Conservation (phyloP, 2,888 invertebrate species). For the Noctua fimbriata region DNA sequence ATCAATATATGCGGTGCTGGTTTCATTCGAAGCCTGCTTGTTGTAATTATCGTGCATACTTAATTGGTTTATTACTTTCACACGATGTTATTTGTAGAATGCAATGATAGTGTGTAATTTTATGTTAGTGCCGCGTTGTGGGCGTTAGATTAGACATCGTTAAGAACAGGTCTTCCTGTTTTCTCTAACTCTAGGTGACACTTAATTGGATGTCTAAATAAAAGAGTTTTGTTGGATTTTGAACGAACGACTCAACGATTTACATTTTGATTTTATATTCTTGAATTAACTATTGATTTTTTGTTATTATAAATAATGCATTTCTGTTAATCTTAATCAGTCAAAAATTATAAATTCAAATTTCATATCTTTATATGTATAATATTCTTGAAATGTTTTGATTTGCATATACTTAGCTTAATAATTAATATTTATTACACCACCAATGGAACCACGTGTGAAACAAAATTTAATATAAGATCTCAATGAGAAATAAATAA, state of each 20-base stretch:
- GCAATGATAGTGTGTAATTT: constrained; percentile 25
- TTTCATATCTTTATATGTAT: too few relatives aligned
- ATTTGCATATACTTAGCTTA: too few relatives aligned
- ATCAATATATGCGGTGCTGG: constrained; percentile 59
- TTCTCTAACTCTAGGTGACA: neutral
- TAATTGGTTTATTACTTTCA: constrained; percentile 50
- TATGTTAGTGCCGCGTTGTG: neutral
- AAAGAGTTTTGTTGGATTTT: neutral
- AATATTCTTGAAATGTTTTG: too few relatives aligned
- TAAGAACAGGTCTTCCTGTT: neutral
- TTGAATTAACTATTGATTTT: too few relatives aligned
- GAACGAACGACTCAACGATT: neutral
- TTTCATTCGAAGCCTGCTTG: constrained; percentile 52
- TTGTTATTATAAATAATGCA: too few relatives aligned
- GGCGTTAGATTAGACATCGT: neutral
- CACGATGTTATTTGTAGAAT: constrained; percentile 26
- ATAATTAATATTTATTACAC: too few relatives aligned
- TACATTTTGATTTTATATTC: too few relatives aligned
- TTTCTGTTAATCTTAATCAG: too few relatives aligned
- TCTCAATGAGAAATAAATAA: too few relatives aligned
- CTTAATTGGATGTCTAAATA: neutral
- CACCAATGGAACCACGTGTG: too few relatives aligned
- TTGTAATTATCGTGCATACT: constrained; percentile 50
- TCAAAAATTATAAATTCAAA: too few relatives aligned
- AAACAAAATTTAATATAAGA: too few relatives aligned